Evolutionary conservation across 2,797 vertebrate species (phyloP).

Genomic region (Aulostomus chinensis): DNA sequence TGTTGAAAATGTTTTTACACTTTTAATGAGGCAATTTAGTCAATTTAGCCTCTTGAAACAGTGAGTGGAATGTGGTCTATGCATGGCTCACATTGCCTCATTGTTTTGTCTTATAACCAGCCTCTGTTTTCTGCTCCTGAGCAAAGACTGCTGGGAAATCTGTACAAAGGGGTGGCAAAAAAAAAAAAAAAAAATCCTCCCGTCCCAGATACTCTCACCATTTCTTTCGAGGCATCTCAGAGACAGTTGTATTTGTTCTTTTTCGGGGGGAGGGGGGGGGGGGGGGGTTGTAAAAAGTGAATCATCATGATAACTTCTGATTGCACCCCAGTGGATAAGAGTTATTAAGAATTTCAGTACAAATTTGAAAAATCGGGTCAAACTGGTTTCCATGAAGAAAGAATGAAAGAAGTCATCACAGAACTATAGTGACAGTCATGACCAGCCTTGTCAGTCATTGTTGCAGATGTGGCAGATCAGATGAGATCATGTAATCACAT

Average conservation of each 20-base stretch:
- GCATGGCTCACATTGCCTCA: constrained; percentile 74
- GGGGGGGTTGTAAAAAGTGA: background rate
- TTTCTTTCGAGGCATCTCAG: constrained; percentile 30
- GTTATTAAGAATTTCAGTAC: too few species aligned
- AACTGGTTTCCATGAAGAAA: too few species aligned
- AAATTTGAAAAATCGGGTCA: too few species aligned
- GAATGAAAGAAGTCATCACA: too few species aligned
- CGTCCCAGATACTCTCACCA: constrained; percentile 62
- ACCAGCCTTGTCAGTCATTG: too few species aligned
- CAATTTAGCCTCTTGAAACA: constrained; percentile 71
- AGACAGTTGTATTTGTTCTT: constrained; percentile 11
- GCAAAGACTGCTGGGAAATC: constrained; percentile 70
- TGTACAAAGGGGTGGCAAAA: constrained; percentile 53
- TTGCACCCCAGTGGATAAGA: too few species aligned
- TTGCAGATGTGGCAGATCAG: too few species aligned
- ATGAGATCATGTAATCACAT: too few species aligned
- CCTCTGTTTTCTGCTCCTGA: constrained; percentile 70
- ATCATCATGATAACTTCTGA: too few species aligned
- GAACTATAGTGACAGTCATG: too few species aligned
- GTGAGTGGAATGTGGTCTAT: constrained; percentile 68
- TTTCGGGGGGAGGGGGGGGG: background rate
- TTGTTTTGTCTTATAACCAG: constrained; percentile 75
- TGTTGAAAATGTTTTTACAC: constrained; percentile 72
- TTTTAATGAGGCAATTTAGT: constrained; percentile 80
- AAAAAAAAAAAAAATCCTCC: constrained; percentile 56